Evolutionary conservation across 2,797 vertebrate genomes (phyloP).

Genomic region (Calcarius lapponicus): DNA sequence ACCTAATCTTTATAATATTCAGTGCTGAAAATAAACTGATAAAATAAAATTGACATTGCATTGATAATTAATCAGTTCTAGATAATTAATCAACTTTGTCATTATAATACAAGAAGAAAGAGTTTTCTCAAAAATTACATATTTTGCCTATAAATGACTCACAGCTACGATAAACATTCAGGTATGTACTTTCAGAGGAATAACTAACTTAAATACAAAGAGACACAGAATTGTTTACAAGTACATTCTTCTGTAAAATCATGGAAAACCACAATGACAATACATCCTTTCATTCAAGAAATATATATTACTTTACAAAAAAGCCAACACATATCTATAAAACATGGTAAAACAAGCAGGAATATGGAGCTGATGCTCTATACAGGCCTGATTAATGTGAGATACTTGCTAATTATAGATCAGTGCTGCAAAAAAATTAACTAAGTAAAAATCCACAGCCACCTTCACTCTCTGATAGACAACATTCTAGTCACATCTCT

Average conservation of each 20-base stretch:
- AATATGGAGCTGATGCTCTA: not conserved
- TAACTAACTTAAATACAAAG: not conserved
- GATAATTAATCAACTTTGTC: not conserved
- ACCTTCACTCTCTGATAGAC: not conserved
- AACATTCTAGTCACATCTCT: not conserved
- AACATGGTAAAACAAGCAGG: not conserved
- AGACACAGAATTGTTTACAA: not conserved
- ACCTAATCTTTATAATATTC: not conserved
- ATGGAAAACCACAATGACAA: not conserved
- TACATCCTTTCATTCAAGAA: not conserved
- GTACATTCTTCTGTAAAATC: not conserved
- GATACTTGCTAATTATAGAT: not conserved
- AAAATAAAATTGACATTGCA: not conserved
- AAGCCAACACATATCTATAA: not conserved
- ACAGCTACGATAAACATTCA: not conserved
- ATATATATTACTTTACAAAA: not conserved
- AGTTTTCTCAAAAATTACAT: not conserved
- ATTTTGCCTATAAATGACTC: not conserved
- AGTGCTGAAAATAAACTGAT: not conserved
- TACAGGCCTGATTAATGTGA: not conserved
- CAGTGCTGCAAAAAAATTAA: not conserved
- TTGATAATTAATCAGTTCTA: not conserved
- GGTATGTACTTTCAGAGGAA: not conserved
- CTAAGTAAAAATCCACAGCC: not conserved
- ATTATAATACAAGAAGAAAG: not conserved